Percentiles rank a stretch among this genome's conserved stretches.
Conservation (phyloP, 2,888 invertebrate genomes). For the Dicyrtoma fusca region DNA sequence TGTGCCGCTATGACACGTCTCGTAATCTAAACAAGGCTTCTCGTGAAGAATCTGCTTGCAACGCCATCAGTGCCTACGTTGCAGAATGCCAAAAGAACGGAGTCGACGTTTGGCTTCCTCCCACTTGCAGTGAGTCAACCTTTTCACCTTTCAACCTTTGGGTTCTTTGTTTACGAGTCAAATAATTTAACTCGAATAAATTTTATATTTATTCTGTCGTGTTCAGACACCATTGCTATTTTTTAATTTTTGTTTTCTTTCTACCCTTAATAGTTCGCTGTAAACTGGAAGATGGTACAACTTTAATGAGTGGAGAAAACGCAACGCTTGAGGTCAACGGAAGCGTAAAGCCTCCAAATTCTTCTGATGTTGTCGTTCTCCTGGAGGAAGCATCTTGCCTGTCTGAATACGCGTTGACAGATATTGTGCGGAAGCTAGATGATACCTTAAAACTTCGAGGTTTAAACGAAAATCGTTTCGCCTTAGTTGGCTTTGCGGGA, state of each 20-base stretch:
- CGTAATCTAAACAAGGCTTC: slow-evolving; percentile 56
- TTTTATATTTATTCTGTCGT: too few relatives aligned
- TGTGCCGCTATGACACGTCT: slow-evolving; percentile 59
- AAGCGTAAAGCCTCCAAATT: slow-evolving; percentile 56
- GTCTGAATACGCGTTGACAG: slow-evolving; percentile 49
- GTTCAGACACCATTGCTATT: too few relatives aligned
- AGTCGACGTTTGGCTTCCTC: slow-evolving; percentile 61
- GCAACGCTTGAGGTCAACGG: slow-evolving; percentile 53
- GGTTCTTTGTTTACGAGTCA: too few relatives aligned
- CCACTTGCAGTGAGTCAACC: slow-evolving; percentile 61
- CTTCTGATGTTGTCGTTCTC: slow-evolving; percentile 63
- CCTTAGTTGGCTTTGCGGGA: slow-evolving; percentile 62
- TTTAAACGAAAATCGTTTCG: slow-evolving; percentile 60
- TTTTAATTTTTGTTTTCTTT: too few relatives aligned
- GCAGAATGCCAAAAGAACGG: slow-evolving; percentile 60
- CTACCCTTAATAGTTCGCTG: slow-evolving; percentile 59
- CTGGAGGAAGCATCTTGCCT: slow-evolving; percentile 61
- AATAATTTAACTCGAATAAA: too few relatives aligned
- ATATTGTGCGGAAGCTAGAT: slow-evolving; percentile 45
- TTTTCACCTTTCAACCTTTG: too few relatives aligned
- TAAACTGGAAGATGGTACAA: slow-evolving; percentile 57
- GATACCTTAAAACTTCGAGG: slow-evolving; percentile 54
- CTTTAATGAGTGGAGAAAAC: slow-evolving; percentile 58
- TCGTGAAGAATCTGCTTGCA: slow-evolving; percentile 59
- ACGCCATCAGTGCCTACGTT: slow-evolving; percentile 61